These are phyloP conservation scores for Matsumyia berberina DNA, from an alignment of 2,888 invertebrate species.

Conservation along the genomic window DNA sequence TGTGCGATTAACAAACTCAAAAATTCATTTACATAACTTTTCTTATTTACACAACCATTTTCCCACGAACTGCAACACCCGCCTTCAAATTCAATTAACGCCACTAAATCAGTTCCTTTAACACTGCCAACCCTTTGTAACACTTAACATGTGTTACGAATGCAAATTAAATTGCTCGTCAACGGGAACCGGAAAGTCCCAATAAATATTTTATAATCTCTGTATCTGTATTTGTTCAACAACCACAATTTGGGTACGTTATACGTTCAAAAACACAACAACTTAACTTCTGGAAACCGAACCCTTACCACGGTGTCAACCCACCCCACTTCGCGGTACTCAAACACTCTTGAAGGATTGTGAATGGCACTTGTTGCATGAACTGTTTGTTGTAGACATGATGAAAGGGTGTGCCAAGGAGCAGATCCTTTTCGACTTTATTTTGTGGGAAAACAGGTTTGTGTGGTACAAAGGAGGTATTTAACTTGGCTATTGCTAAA, in stretches of 20 bases:
- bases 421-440: conserved; percentile 40
- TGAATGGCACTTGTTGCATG: conserved; percentile 43
- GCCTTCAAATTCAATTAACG: conserved; percentile 9
- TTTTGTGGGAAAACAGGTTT: conserved; percentile 34
- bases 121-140: not conserved
- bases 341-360: conserved; percentile 31
- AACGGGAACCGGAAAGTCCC: conserved; percentile 34
- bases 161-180: conserved; percentile 50
- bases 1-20: no score
- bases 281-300: conserved; percentile 5
- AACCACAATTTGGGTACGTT: conserved; percentile 34
- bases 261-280: conserved; percentile 39
- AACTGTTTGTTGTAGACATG: conserved; percentile 25
- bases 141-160: conserved; percentile 32
- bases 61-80: conserved; percentile 5
- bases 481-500: conserved; percentile 36
- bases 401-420: conserved; percentile 23
- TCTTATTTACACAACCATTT: not conserved
- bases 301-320: conserved; percentile 24
- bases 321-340: conserved; percentile 32
- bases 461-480: conserved; percentile 33
- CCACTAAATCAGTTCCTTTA: conserved; percentile 26
- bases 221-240: conserved; percentile 31
- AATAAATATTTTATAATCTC: conserved; percentile 44
- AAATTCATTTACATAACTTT: no score